Evolutionary conservation across 2,888 invertebrate genomes (phyloP).

Genomic region (Cephus pygmeus): DNA sequence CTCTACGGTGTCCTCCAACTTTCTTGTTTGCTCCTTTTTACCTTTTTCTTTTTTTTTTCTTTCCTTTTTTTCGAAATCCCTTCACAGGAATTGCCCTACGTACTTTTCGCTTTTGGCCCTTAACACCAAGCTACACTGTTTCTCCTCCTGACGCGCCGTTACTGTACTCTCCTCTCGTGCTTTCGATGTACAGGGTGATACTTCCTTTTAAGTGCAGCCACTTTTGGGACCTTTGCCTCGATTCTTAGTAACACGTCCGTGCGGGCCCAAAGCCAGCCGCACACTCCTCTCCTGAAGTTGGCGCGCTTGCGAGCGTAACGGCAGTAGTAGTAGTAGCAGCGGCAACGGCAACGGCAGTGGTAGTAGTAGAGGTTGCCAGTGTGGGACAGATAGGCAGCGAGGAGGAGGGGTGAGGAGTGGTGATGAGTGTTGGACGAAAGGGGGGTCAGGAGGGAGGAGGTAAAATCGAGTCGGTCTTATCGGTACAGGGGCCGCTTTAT

Average conservation of each 20-base stretch:
- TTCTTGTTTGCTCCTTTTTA: not conserved
- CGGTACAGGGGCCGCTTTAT: conserved; percentile 43
- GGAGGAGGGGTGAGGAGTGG: not conserved
- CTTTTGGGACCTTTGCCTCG: not conserved
- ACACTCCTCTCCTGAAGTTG: conserved; percentile 30
- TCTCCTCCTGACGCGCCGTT: not conserved
- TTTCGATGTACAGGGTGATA: not conserved
- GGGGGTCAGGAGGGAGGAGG: not conserved
- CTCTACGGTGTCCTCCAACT: not conserved
- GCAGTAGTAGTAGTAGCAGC: too few species aligned
- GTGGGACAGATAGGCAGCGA: not conserved
- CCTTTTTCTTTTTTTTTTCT: too few species aligned
- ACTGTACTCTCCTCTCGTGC: not conserved
- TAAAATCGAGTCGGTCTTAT: conserved; percentile 7
- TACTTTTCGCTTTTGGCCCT: not conserved
- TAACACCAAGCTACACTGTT: not conserved
- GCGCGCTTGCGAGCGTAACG: not conserved
- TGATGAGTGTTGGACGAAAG: not conserved
- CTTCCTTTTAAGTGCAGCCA: not conserved
- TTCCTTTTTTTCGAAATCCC: not conserved
- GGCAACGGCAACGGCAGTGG: not conserved
- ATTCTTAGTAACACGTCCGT: conserved; percentile 29
- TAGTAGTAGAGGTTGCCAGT: not conserved
- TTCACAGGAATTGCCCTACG: not conserved
- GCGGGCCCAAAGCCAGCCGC: conserved; percentile 41